Base-by-base conservation (phyloP, 2,113 vertebrate species). In the Paradoxurus hermaphroditus region DNA sequence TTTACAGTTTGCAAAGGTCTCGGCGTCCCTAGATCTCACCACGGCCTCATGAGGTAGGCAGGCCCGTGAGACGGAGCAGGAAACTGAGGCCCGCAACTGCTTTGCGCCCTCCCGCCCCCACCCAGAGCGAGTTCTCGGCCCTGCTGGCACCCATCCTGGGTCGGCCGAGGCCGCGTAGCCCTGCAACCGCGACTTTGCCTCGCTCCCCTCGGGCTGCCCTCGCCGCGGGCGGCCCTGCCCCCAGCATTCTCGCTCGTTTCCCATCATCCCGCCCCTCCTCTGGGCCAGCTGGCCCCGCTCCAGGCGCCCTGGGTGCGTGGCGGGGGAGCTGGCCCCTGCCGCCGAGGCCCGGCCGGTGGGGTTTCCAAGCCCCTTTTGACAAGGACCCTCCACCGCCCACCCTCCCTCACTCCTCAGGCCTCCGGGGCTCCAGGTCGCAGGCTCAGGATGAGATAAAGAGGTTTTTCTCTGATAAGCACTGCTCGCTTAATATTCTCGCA, bases 401-500 rank as follows among this genome's bases (percentile, higher is more conserved):
- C 5, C 0, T 25, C 65, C 36, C 73, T 79, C 79, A n/a, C 29
- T 70, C 27, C 63, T 59, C 29, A 81, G 81, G 31, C 27, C n/a
- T 15, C 36, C 16, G 29, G 77, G 62, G 27, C n/a, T 56, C 67
- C 2, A 5, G 25, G 63, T 53, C 63, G 36, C 41, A 59, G 39
- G 81, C 59, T 65, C 51, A 90, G 88, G 82, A 79, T 51, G 81
- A 92, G 68, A 84, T 94, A 2, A 7, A 49, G 72, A 34, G 53
- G 7, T 7, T 63, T 41, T 91, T 62, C 86, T 70, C 77, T 23
- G 44, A 59, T 36, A 59, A 91, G 36, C 46, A 46, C 65, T 53
- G 56, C 84, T 92, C 92, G 77, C n/a, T 85, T 65, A 56, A 91
- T 51, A 68, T 53, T 56, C 41, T 65, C 41, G 7, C 34, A 91